phyloP scores from a whole-genome alignment of 2,888 invertebrate genomes.

The Arctia plantaginis region DNA sequence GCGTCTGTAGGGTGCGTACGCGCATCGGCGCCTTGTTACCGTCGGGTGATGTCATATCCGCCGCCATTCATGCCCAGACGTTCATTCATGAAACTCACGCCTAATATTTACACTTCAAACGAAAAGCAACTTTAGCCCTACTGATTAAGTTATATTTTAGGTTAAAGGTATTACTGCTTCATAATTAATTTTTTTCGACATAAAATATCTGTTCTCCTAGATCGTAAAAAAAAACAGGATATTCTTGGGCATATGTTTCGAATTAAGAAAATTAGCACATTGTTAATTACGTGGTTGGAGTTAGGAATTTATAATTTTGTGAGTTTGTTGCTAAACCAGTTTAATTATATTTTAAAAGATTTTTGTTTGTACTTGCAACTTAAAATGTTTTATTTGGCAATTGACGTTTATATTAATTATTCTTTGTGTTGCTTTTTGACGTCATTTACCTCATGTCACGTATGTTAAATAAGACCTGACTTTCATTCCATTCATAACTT shows the following conservation, averaged over 20 bases:
- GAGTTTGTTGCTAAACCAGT: conserved; percentile 11
- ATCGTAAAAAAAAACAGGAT: conserved; percentile 47
- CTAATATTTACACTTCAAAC: conserved; percentile 21
- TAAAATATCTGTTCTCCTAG: conserved; percentile 38
- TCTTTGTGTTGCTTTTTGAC: not conserved
- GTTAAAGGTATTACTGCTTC: not conserved
- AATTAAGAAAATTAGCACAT: conserved; percentile 45
- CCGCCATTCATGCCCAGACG: conserved; percentile 69
- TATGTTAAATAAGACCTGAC: not conserved
- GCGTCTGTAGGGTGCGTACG: conserved; percentile 65
- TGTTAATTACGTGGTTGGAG: conserved; percentile 35
- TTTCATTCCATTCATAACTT: not conserved
- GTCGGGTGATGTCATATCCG: conserved; percentile 75
- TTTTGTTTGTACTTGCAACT: not conserved
- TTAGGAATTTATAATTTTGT: conserved; percentile 26
- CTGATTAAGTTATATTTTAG: not conserved
- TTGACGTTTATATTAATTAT: not conserved
- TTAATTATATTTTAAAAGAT: conserved; percentile 3
- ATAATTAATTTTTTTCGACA: conserved; percentile 31
- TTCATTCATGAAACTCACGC: conserved; percentile 74
- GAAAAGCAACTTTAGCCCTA: conserved; percentile 29
- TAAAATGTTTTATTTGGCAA: too few relatives aligned
- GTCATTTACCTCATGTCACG: too few relatives aligned
- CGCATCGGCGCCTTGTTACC: conserved; percentile 62
- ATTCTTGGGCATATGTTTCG: conserved; percentile 44